A percentile compares a stretch with the other conserved stretches of the same genome.
Evolutionary conservation across 2,797 vertebrate species (phyloP).

Genomic region (Ara ararauna): DNA sequence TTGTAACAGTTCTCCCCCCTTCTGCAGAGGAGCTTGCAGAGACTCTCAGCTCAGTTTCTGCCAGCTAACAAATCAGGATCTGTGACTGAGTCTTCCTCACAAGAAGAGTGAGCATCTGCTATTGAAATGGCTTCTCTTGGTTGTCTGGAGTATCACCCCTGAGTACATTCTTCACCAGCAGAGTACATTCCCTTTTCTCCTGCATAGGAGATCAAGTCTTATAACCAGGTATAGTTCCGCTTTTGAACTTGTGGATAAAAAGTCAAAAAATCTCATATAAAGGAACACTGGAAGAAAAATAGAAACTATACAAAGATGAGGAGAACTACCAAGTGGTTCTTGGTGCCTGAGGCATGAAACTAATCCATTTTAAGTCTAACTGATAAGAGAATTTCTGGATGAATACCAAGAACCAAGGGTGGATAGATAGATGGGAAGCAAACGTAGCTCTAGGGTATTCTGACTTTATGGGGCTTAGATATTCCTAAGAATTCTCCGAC

Average conservation of each 20-base stretch:
- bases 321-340: constrained; percentile 19
- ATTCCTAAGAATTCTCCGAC: background rate
- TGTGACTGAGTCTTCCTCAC: background rate
- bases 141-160: background rate
- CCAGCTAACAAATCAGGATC: background rate
- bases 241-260: background rate
- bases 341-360: constrained; percentile 45
- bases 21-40: background rate
- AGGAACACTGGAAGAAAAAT: constrained; percentile 20
- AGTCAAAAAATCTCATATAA: constrained; percentile 15
- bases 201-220: background rate
- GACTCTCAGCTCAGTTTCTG: background rate
- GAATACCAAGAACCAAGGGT: constrained; percentile 14
- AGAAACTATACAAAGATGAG: background rate
- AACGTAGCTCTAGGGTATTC: constrained; percentile 4
- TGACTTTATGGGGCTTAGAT: background rate
- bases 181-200: background rate
- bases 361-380: constrained; percentile 19
- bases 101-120: background rate
- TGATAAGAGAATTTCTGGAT: constrained; percentile 25
- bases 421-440: constrained; percentile 33
- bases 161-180: background rate
- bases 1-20: background rate
- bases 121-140: background rate
- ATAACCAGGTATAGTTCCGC: background rate